Conservation (phyloP, 2,888 invertebrate genomes). For the Pollenia labialis region DNA sequence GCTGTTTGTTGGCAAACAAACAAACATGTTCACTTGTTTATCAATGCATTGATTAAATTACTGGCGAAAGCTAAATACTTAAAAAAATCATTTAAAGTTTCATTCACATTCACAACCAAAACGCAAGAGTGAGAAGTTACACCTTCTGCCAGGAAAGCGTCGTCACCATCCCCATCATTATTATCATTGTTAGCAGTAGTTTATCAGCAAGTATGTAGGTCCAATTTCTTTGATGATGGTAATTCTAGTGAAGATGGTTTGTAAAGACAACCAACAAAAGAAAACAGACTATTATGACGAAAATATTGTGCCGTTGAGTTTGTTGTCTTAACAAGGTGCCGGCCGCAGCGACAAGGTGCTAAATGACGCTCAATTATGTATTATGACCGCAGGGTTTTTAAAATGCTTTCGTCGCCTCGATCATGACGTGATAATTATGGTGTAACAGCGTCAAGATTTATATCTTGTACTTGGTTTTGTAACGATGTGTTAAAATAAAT, state of each 20-base stretch:
- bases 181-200: constrained; percentile 39
- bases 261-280: constrained; percentile 24
- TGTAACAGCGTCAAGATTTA: constrained; percentile 81
- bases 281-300: constrained; percentile 26
- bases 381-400: constrained; percentile 61
- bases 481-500: constrained; percentile 83
- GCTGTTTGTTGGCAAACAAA: constrained; percentile 32
- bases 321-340: constrained; percentile 80
- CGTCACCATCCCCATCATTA: constrained; percentile 18
- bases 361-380: constrained; percentile 81
- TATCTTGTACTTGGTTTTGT: constrained; percentile 71
- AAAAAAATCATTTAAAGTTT: constrained; percentile 51
- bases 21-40: constrained; percentile 52
- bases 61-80: constrained; percentile 68
- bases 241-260: constrained; percentile 65
- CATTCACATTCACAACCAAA: constrained; percentile 43
- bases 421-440: constrained; percentile 82
- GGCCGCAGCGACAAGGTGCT: constrained; percentile 83
- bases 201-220: constrained; percentile 7
- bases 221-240: constrained; percentile 35
- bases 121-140: constrained; percentile 59
- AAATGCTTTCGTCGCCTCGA: constrained; percentile 72
- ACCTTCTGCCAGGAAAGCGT: constrained; percentile 46
- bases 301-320: constrained; percentile 36
- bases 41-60: constrained; percentile 62